Conservation (phyloP, 1,140 invertebrate genomes). For the Heterodera schachtii region DNA sequence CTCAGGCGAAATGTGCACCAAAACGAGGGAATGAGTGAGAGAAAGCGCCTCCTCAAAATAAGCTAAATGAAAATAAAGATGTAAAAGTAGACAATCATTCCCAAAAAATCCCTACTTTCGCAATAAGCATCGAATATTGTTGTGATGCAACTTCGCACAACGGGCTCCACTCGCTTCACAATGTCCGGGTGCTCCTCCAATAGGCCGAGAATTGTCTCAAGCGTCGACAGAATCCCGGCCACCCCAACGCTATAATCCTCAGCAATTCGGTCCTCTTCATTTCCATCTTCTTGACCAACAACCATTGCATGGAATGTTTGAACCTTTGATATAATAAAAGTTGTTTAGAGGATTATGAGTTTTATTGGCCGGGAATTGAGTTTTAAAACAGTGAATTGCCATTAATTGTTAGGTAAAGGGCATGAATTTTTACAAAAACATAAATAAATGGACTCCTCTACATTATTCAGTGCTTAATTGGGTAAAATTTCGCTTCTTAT, state of each 20-base stretch:
- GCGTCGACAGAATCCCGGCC: constrained; percentile 92
- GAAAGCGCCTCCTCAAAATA: constrained; percentile 94
- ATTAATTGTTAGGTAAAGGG: too few species aligned
- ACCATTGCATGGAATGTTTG: constrained; percentile 86
- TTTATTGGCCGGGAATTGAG: background rate
- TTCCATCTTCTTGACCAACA: constrained; percentile 59
- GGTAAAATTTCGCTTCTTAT: too few species aligned
- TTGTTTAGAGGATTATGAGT: constrained; percentile 10
- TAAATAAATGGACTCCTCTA: too few species aligned
- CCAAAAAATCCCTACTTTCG: background rate
- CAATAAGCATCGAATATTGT: constrained; percentile 52
- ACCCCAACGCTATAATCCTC: constrained; percentile 91
- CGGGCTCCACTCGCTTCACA: constrained; percentile 84
- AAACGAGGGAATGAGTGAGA: constrained; percentile 86
- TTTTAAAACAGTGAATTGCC: too few species aligned
- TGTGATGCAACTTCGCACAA: constrained; percentile 86
- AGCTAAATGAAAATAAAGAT: constrained; percentile 71
- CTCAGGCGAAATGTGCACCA: constrained; percentile 82
- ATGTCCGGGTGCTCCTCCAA: constrained; percentile 87
- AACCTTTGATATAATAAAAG: constrained; percentile 69
- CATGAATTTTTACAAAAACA: too few species aligned
- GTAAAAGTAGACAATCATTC: background rate
- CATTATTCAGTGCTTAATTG: too few species aligned
- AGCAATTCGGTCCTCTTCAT: constrained; percentile 82
- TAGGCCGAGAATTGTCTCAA: constrained; percentile 88